Evolutionary conservation across 2,797 vertebrate species (phyloP), one percentile per base, ranked within the genome.

Genomic region (Perodicticus potto): DNA sequence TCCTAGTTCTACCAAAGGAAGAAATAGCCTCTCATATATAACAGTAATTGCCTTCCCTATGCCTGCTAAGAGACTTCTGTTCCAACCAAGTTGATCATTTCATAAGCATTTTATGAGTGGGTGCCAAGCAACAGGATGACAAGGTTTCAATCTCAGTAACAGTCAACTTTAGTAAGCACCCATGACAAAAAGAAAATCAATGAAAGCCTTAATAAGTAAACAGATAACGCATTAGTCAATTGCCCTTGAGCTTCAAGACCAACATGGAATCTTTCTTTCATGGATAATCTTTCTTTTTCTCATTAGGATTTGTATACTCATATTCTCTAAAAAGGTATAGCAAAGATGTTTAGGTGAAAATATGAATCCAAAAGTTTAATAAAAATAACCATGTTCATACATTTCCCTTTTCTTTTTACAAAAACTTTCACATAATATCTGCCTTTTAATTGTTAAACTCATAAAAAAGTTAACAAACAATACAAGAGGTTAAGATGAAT

Each of bases 351-450:
- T 63, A 76, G 49, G 23, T 85, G 29, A 88, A 32, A 89, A 93
- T 10, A 92, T 53, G 4, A 23, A 86, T 81, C 45, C 5, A 67
- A 45, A 84, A 93, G 43, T 78, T 63, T 61, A 86, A 87, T 83
- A 27, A 86, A 77, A 95, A 85, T 32, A 85, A 81, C 10, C 81
- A 77, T 70, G 76, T 84, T 53, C 45, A 83, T 11, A 22, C 29
- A 86, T 83, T 87, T 95, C 69, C 40, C 23, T 93, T 93, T 65
- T 90, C 10, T 78, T 13, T 85, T 94, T 80, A 70, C 4, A 93
- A 73, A 40, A 83, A 74, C 53, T 84, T 89, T 77, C 70, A 87
- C 23, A 85, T 16, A 32, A 25, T 55, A 32, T 49, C 37, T 55
- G 12, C 34, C 6, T 91, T 74, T 67, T 73, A 67, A 80, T 53